These are phyloP conservation scores for Trichoplusia ni DNA, from an alignment of 1,140 invertebrate species.

Conservation along the genomic window DNA sequence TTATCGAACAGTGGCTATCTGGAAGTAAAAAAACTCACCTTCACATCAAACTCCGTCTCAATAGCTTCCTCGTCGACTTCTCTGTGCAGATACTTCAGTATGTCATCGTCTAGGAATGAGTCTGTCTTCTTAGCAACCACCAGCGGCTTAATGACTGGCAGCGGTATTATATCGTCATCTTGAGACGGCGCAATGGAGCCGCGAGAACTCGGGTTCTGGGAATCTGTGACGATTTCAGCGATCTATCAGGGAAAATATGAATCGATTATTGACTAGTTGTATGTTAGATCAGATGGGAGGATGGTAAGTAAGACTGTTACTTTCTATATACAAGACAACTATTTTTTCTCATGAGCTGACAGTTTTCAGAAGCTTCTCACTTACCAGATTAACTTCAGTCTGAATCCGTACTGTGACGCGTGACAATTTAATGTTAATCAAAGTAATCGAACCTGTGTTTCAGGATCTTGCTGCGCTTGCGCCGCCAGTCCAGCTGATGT, in stretches of 20 bases:
- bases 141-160: constrained; percentile 48
- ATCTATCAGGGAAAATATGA: constrained; percentile 61
- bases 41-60: constrained; percentile 86
- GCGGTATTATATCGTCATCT: constrained; percentile 52
- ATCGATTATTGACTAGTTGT: not conserved
- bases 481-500: constrained; percentile 78
- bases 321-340: no score
- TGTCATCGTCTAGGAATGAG: constrained; percentile 83
- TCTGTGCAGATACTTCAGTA: constrained; percentile 85
- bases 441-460: constrained; percentile 80
- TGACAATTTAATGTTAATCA: no score
- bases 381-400: no score
- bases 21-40: no score
- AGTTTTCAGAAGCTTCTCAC: no score
- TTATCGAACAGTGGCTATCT: no score
- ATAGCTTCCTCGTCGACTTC: constrained; percentile 86
- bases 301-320: no score
- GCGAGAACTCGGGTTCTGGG: constrained; percentile 81
- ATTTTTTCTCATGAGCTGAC: no score
- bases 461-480: constrained; percentile 80
- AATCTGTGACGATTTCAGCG: constrained; percentile 82
- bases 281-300: no score
- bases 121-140: constrained; percentile 54
- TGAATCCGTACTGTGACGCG: no score
- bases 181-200: constrained; percentile 74